A percentile compares a stretch with the other conserved stretches of the same genome.
These are phyloP conservation scores for Oncorhynchus tshawytscha DNA, from an alignment of 2,113 vertebrate genomes.

Conservation along the genomic window DNA sequence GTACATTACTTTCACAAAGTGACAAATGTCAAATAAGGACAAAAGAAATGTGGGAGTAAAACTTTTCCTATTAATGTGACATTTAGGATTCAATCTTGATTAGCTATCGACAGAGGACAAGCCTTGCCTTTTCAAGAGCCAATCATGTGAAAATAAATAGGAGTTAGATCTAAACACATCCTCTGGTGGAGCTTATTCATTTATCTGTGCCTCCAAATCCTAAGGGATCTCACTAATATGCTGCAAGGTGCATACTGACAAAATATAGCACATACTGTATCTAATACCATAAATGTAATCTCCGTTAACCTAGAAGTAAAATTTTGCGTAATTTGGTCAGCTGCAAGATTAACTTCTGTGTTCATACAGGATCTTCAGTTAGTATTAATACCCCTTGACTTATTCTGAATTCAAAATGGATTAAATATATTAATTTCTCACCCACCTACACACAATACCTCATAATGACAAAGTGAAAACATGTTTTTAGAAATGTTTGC, in stretches of 20 bases:
- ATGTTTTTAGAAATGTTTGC: too few relatives aligned
- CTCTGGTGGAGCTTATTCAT: conserved; percentile 36
- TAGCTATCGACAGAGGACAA: conserved; percentile 61
- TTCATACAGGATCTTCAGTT: too few relatives aligned
- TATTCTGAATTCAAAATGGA: too few relatives aligned
- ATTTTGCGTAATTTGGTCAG: too few relatives aligned
- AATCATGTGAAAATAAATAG: conserved; percentile 51
- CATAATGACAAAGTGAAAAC: too few relatives aligned
- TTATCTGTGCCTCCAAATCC: conserved; percentile 21
- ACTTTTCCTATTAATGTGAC: conserved; percentile 36
- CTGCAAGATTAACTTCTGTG: too few relatives aligned
- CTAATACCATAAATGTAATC: too few relatives aligned
- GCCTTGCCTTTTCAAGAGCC: conserved; percentile 52
- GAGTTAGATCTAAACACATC: conserved; percentile 42
- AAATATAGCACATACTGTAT: neutral
- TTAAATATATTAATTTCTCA: too few relatives aligned
- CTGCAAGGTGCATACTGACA: neutral
- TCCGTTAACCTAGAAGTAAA: too few relatives aligned
- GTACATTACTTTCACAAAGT: neutral
- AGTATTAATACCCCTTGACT: too few relatives aligned
- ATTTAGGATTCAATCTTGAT: conserved; percentile 61
- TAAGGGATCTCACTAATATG: neutral
- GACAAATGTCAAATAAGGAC: conserved; percentile 4
- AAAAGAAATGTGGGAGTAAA: neutral
- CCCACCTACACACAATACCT: too few relatives aligned